A percentile compares a stretch with the other conserved stretches of the same genome.
Evolutionary conservation across 2,113 vertebrate species (phyloP).

Genomic region (Phoxinus phoxinus): DNA sequence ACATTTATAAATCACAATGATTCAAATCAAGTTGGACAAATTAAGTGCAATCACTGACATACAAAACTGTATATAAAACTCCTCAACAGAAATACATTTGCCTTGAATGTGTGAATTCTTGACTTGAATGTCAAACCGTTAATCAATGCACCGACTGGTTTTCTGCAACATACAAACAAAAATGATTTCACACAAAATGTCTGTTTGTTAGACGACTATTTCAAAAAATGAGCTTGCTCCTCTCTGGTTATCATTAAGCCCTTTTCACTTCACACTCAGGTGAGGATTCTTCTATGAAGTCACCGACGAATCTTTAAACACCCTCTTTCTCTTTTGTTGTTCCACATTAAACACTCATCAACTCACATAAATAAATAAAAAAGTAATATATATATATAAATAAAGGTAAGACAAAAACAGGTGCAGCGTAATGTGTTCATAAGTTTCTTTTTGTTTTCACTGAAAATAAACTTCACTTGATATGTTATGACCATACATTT

Average conservation of each 20-base stretch:
- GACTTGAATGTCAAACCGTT: background rate
- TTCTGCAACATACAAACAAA: too few species aligned
- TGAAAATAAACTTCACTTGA: too few species aligned
- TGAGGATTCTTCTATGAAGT: background rate
- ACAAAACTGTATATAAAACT: background rate
- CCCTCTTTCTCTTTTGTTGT: background rate
- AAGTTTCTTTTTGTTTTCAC: background rate
- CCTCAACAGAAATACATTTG: background rate
- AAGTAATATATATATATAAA: too few species aligned
- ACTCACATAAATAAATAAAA: background rate
- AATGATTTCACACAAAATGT: background rate
- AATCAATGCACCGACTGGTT: too few species aligned
- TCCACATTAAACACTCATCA: background rate
- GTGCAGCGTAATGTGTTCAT: background rate
- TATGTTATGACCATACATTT: background rate
- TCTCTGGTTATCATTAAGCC: too few species aligned
- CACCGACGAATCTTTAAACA: background rate
- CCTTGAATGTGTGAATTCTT: background rate
- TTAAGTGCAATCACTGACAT: background rate
- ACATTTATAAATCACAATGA: background rate
- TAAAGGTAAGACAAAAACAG: too few species aligned
- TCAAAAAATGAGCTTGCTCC: too few species aligned
- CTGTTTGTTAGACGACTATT: background rate
- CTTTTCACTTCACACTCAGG: background rate
- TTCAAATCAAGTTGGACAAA: background rate